Conservation (phyloP, 2,888 invertebrate species). For the Leistus spinibarbis region DNA sequence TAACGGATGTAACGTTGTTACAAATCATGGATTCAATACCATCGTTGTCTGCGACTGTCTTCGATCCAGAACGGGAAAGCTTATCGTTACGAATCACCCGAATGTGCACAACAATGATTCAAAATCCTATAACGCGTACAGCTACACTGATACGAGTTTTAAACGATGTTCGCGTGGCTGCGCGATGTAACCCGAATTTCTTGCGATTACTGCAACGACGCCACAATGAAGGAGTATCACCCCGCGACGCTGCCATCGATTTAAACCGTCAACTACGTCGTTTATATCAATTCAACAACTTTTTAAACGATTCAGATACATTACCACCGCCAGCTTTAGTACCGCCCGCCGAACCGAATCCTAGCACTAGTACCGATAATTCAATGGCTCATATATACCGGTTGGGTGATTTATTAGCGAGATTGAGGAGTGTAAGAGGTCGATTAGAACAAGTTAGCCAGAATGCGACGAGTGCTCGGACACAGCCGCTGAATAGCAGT, state of each 20-base stretch:
- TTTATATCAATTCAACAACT: conserved; percentile 29
- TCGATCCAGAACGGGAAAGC: conserved; percentile 52
- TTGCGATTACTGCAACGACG: conserved; percentile 5
- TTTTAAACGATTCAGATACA: conserved; percentile 24
- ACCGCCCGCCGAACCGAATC: not conserved
- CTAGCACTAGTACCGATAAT: conserved; percentile 18
- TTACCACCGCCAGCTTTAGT: conserved; percentile 12
- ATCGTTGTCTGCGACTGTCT: conserved; percentile 52
- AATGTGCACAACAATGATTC: conserved; percentile 53
- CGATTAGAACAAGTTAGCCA: conserved; percentile 34
- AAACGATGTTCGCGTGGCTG: conserved; percentile 14
- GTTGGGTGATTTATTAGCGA: conserved; percentile 25
- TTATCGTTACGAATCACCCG: conserved; percentile 53
- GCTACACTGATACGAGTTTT: conserved; percentile 20
- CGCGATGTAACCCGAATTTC: not conserved
- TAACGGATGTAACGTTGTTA: conserved; percentile 59
- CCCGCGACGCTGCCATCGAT: conserved; percentile 21
- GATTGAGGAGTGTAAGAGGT: conserved; percentile 32
- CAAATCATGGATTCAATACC: conserved; percentile 59
- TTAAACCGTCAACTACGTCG: conserved; percentile 26
- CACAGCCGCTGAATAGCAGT: conserved; percentile 18
- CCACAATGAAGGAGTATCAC: conserved; percentile 8
- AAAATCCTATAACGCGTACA: conserved; percentile 45
- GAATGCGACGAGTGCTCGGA: conserved; percentile 9
- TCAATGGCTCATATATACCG: conserved; percentile 30